phyloP scores from a whole-genome alignment of 2,797 vertebrate species.

The Vultur gryphus region DNA sequence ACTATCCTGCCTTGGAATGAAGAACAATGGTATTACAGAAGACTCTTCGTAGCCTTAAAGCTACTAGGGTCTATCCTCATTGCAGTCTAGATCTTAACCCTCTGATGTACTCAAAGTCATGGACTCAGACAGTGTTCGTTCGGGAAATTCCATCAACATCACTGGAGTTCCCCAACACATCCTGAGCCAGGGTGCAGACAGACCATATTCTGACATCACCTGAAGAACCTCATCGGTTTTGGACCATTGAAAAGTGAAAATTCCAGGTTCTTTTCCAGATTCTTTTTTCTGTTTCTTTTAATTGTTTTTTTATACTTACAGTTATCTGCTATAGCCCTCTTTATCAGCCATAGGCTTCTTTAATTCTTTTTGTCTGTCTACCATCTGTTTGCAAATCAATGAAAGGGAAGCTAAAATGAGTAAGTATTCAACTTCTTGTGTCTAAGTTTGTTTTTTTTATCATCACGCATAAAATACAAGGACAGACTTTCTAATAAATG shows the following conservation, averaged over 20 bases:
- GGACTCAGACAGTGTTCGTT: not conserved
- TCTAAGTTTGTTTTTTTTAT: not conserved
- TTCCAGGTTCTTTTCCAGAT: not conserved
- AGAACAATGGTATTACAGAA: not conserved
- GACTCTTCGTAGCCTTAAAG: not conserved
- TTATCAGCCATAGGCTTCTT: not conserved
- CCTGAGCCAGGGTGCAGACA: not conserved
- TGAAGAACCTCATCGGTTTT: not conserved
- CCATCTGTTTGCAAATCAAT: not conserved
- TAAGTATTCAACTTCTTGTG: not conserved
- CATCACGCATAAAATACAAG: not conserved
- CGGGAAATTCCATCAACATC: accelerated
- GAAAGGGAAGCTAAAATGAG: not conserved
- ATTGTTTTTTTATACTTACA: not conserved
- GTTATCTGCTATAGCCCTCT: not conserved
- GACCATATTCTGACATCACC: accelerated
- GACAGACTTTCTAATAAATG: not conserved
- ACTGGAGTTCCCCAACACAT: not conserved
- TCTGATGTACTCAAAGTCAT: not conserved
- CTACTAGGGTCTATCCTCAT: not conserved
- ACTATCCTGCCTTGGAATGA: not conserved
- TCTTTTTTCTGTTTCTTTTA: not conserved
- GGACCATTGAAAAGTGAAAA: not conserved
- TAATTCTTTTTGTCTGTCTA: not conserved
- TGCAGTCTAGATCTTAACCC: not conserved